Evolutionary conservation across 2,797 vertebrate species (phyloP).

Genomic region (Mallotus villosus): DNA sequence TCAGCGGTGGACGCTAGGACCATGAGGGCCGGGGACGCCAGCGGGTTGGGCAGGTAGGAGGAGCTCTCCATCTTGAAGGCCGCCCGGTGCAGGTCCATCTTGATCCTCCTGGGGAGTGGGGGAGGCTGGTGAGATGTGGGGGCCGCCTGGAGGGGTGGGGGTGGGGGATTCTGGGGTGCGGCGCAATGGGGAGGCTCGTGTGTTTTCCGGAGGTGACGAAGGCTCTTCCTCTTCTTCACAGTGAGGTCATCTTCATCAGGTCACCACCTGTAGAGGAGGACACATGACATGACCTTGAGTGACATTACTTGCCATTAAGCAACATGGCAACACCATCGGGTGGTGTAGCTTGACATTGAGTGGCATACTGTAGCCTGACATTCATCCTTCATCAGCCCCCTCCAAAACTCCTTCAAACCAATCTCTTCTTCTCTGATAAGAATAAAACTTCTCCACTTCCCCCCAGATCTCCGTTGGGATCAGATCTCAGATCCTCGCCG

Average conservation of each 20-base stretch:
- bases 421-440: conserved; percentile 32
- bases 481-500: conserved; percentile 9
- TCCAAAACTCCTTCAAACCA: conserved; percentile 16
- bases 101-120: conserved; percentile 57
- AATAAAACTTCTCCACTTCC: conserved; percentile 31
- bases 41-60: conserved; percentile 95
- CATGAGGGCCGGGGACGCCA: conserved; percentile 98
- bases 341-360: too few relatives aligned
- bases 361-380: too few relatives aligned
- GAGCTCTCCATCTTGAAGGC: conserved; percentile 99
- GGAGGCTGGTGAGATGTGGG: conserved; percentile 48
- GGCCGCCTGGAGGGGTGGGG: conserved; percentile 5
- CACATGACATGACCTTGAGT: background rate
- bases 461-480: conserved; percentile 45
- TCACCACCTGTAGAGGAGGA: conserved; percentile 38
- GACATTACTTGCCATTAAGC: too few relatives aligned
- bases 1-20: conserved; percentile 96
- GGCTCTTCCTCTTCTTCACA: conserved; percentile 25
- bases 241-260: conserved; percentile 39
- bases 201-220: background rate
- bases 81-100: conserved; percentile 98
- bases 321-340: too few relatives aligned
- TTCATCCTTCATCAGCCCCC: conserved; percentile 35
- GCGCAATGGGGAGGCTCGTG: conserved; percentile 19
- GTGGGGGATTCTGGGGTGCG: conserved; percentile 38